Evolutionary conservation across 2,888 invertebrate genomes (phyloP).

Genomic region (Hyposoter dolosus): DNA sequence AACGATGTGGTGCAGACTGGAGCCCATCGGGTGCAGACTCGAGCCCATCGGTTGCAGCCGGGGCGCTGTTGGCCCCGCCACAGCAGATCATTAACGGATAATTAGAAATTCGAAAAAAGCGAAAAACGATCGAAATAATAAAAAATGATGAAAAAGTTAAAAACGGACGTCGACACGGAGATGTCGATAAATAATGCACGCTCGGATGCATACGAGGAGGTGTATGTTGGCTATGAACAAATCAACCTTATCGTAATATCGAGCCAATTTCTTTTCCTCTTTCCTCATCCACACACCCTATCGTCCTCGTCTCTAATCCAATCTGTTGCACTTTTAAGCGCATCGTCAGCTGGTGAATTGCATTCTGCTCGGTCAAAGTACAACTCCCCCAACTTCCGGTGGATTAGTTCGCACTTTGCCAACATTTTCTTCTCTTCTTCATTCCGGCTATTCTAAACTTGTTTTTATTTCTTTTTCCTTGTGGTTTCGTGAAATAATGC

Average conservation of each 20-base stretch:
- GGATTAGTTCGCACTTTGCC: conserved; percentile 31
- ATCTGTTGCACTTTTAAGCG: conserved; percentile 67
- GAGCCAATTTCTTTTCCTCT: conserved; percentile 30
- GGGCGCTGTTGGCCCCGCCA: conserved; percentile 72
- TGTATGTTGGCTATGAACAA: conserved; percentile 43
- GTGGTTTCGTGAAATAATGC: background rate
- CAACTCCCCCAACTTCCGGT: conserved; percentile 61
- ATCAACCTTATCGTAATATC: conserved; percentile 56
- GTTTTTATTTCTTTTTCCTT: conserved; percentile 5
- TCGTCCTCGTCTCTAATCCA: conserved; percentile 65
- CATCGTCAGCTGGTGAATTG: conserved; percentile 83
- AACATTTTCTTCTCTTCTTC: conserved; percentile 13
- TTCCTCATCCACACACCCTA: conserved; percentile 61
- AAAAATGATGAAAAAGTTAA: conserved; percentile 11
- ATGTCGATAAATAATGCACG: conserved; percentile 1
- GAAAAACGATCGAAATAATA: conserved; percentile 13
- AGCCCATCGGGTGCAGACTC: no score
- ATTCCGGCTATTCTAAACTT: background rate
- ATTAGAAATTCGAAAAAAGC: conserved; percentile 76
- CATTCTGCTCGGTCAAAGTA: conserved; percentile 69
- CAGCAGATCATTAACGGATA: conserved; percentile 77
- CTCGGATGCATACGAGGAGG: conserved; percentile 12
- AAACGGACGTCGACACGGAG: background rate
- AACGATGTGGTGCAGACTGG: conserved; percentile 77
- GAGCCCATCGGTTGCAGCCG: conserved; percentile 63